Conservation (phyloP, 2,113 vertebrate species). For the Oncorhynchus nerka region DNA sequence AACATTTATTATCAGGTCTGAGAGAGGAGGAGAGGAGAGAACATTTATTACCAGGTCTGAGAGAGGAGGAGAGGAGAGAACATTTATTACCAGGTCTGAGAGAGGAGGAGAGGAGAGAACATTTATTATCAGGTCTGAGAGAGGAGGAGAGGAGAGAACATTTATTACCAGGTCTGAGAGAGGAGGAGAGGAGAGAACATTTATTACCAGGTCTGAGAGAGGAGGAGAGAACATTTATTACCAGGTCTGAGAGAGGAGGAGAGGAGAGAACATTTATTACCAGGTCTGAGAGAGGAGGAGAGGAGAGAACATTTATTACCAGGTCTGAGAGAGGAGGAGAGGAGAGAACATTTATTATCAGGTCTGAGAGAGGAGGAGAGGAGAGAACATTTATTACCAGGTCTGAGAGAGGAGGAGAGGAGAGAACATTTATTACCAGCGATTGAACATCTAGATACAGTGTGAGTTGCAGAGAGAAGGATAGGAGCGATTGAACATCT, state of each 20-base stretch:
- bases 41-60: conserved; percentile 99
- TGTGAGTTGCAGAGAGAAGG: neutral
- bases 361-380: too few relatives aligned
- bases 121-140: conserved; percentile 98
- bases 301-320: too few relatives aligned
- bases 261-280: conserved; percentile 90
- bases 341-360: too few relatives aligned
- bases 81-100: conserved; percentile 99
- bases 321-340: too few relatives aligned
- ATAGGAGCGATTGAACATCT: neutral
- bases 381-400: too few relatives aligned
- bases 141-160: conserved; percentile 70
- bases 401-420: too few relatives aligned
- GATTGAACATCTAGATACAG: neutral
- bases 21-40: conserved; percentile 52
- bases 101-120: conserved; percentile 63
- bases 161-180: conserved; percentile 97
- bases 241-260: conserved; percentile 83
- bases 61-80: conserved; percentile 59
- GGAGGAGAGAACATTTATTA: conserved; percentile 88
- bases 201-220: conserved; percentile 95
- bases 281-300: conserved; percentile 82
- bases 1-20: conserved; percentile 99
- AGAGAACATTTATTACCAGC: too few relatives aligned
- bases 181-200: conserved; percentile 74